Percentiles rank a stretch among this genome's conserved stretches.
Conservation (phyloP, 2,797 vertebrate species). For the Melanotaenia trifasciata region DNA sequence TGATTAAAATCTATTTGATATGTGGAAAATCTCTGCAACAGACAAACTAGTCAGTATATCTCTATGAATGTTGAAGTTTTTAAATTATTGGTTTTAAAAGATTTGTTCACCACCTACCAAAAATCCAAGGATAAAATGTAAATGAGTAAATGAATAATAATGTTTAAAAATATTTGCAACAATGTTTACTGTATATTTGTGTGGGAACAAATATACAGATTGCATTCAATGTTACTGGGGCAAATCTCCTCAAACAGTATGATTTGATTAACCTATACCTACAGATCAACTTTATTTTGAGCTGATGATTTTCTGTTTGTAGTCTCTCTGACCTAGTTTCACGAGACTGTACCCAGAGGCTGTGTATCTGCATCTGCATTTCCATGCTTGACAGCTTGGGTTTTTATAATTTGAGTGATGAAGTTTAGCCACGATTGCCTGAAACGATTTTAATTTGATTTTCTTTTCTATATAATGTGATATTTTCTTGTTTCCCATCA, state of each 20-base stretch:
- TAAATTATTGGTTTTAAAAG: no score
- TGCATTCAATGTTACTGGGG: not conserved
- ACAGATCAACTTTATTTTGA: conserved; percentile 23
- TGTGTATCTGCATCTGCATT: conserved; percentile 10
- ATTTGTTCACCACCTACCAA: no score
- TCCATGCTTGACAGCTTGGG: conserved; percentile 13
- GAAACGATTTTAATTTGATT: not conserved
- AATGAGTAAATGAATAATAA: no score
- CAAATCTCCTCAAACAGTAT: conserved; percentile 10
- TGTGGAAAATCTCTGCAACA: not conserved
- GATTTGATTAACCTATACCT: conserved; percentile 16
- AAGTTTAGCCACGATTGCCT: not conserved
- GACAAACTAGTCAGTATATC: conserved; percentile 6
- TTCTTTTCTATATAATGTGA: not conserved
- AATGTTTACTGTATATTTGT: conserved; percentile 16
- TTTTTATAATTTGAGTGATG: not conserved
- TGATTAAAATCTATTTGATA: conserved; percentile 12
- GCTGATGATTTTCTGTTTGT: conserved; percentile 39
- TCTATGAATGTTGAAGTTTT: no score
- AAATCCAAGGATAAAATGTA: no score
- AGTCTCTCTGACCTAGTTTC: conserved; percentile 55
- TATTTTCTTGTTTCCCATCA: not conserved
- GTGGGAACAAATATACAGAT: conserved; percentile 9
- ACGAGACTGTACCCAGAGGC: conserved; percentile 27
- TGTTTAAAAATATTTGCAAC: no score